Base-by-base conservation (phyloP, 2,113 vertebrate genomes). In the Tenebrosternarchus preto region DNA sequence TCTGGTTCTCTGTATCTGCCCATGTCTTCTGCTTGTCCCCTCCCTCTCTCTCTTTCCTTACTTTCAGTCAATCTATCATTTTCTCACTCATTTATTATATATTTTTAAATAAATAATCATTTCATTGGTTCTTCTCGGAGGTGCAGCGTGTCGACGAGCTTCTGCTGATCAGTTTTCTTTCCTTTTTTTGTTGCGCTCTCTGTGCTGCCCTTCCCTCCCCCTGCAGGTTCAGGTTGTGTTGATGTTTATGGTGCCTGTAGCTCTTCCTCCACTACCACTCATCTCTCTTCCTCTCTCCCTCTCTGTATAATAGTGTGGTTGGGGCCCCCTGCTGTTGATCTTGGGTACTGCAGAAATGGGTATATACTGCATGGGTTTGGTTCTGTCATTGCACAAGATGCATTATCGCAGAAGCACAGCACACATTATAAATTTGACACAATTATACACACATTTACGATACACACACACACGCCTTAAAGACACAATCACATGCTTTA, bases 61-160 rank as follows among this genome's bases (percentile, higher is more conserved):
- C 72, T 80, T 17, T 85, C 63, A 50, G 5, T 39, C 55, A 11
- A 39, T 39, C 33, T 63, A 55, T 19, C n/a, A 69, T 12, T 77
- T 11, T 79, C 33, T 71, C 22, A 24, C 17, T 16, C 6, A 33
- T 73, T 55, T 73, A n/a, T n/a, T n/a, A n/a, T n/a, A n/a, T n/a
- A n/a, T n/a, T n/a, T n/a, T n/a, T n/a, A n/a, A n/a, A n/a, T n/a
- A n/a, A n/a, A n/a, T n/a, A n/a, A n/a, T n/a, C n/a, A n/a, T n/a
- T 72, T 36, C 81, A 85, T 90, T 80, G 86, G 88, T 78, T 83
- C 87, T 78, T 83, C 87, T 91, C 95, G 96, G 96, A 97, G 94
- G 90, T 98, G 90, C 93, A 93, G 93, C 95, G 87, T 89, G 97
- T 96, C 96, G 96, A 92, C 84, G n/a, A 66, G 77, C 87, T 87